These are phyloP conservation scores for Liasis olivaceus DNA, from an alignment of 2,797 vertebrate species.

Conservation along the genomic window DNA sequence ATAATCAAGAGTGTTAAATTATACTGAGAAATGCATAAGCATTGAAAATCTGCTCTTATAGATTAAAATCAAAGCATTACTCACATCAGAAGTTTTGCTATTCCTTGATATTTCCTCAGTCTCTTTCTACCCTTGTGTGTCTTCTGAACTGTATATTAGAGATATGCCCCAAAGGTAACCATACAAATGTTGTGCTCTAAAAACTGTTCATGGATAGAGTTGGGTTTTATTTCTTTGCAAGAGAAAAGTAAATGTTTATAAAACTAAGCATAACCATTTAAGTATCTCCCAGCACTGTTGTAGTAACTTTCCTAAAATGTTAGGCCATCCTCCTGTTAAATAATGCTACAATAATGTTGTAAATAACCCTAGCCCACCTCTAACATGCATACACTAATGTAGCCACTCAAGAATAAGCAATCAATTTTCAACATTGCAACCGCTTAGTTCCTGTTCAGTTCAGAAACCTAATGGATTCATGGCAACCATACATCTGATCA, in stretches of 20 bases:
- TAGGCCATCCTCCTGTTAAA: background rate
- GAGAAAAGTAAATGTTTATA: background rate
- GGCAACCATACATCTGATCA: background rate
- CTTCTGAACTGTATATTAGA: constrained; percentile 39
- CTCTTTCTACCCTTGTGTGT: constrained; percentile 43
- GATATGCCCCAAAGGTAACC: constrained; percentile 21
- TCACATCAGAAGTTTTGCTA: constrained; percentile 42
- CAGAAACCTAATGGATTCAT: background rate
- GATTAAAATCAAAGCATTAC: constrained; percentile 61
- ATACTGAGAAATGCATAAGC: constrained; percentile 42
- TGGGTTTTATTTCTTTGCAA: background rate
- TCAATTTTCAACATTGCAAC: background rate
- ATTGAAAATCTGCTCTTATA: constrained; percentile 59
- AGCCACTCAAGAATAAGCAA: background rate
- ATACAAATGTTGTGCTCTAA: background rate
- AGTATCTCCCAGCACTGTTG: background rate
- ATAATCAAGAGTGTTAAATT: constrained; percentile 61
- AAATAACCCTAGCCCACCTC: background rate
- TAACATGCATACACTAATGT: background rate
- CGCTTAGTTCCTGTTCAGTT: background rate
- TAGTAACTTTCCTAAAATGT: background rate
- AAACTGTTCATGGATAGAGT: background rate
- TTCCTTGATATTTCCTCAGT: constrained; percentile 48
- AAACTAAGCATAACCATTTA: background rate
- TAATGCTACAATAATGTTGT: background rate